Evolutionary conservation across 2,797 vertebrate genomes (phyloP).

Genomic region (Clarias pachynema): DNA sequence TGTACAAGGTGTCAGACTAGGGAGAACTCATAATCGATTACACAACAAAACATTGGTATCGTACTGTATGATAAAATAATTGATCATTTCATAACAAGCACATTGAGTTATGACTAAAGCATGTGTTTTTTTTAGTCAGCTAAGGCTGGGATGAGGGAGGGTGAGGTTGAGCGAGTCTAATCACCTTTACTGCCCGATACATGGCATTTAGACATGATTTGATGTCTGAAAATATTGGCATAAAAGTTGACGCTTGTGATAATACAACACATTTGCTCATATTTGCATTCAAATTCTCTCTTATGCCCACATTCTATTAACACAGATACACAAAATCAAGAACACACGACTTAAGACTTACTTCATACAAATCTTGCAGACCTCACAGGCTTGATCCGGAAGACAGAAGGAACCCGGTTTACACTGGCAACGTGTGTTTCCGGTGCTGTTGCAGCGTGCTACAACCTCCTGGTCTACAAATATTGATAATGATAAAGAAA

Average conservation of each 20-base stretch:
- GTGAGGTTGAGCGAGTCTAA: neutral
- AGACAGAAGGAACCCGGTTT: constrained; percentile 66
- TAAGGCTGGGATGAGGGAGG: neutral
- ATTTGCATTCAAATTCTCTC: neutral
- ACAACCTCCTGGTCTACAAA: constrained; percentile 67
- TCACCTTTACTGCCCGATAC: neutral
- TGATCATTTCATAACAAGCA: neutral
- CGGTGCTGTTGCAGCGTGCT: constrained; percentile 57
- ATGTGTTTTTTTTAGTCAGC: neutral
- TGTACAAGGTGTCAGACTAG: neutral
- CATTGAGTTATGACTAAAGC: neutral
- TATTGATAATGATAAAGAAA: constrained; percentile 10
- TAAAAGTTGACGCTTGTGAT: neutral
- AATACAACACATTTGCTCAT: neutral
- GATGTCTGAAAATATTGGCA: neutral
- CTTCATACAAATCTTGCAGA: constrained; percentile 74
- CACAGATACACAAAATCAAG: neutral
- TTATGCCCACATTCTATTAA: too few relatives aligned
- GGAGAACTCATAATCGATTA: neutral
- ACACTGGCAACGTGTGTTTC: constrained; percentile 68
- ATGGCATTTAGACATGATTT: neutral
- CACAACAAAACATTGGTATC: neutral
- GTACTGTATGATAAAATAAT: neutral
- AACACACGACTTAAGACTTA: constrained; percentile 50
- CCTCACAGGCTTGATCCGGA: constrained; percentile 72